Conservation (phyloP, 92 coral and sea anemone species). For the Heteractis magnifica region DNA sequence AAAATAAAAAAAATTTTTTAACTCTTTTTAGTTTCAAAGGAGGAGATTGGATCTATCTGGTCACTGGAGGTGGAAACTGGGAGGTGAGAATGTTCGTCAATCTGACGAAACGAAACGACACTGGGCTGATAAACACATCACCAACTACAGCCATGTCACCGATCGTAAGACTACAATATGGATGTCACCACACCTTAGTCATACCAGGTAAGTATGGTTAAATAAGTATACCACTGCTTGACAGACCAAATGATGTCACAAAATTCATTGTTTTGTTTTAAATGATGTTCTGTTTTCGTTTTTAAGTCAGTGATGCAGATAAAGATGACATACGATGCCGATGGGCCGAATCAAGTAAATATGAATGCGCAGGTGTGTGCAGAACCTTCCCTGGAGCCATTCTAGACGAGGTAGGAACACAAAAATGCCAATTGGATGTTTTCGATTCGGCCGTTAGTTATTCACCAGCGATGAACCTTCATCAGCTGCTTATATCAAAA, state of each 20-base stretch:
- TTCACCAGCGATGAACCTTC: not conserved
- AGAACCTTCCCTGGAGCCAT: constrained; percentile 48
- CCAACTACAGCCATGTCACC: constrained; percentile 63
- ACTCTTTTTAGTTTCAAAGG: constrained; percentile 37
- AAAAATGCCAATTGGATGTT: not conserved
- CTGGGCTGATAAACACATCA: constrained; percentile 65
- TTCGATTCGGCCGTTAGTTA: not conserved
- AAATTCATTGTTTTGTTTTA: not conserved
- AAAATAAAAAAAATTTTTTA: too few species aligned
- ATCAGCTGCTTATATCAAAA: too few species aligned
- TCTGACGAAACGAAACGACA: constrained; percentile 68
- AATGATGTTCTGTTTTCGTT: not conserved
- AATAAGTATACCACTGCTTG: too few species aligned
- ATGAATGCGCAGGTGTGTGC: constrained; percentile 58
- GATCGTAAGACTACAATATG: constrained; percentile 57
- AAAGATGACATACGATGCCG: constrained; percentile 81
- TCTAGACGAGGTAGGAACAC: constrained; percentile 24
- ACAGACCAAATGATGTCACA: not conserved
- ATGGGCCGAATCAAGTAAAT: constrained; percentile 59
- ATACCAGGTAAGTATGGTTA: constrained; percentile 61
- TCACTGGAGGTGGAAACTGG: constrained; percentile 46
- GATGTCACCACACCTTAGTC: constrained; percentile 66
- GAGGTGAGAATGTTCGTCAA: constrained; percentile 61
- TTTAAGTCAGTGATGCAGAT: constrained; percentile 69
- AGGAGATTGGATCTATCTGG: constrained; percentile 44